Base-by-base conservation (phyloP, 2,888 invertebrate species). In the Oeneis ivallda region DNA sequence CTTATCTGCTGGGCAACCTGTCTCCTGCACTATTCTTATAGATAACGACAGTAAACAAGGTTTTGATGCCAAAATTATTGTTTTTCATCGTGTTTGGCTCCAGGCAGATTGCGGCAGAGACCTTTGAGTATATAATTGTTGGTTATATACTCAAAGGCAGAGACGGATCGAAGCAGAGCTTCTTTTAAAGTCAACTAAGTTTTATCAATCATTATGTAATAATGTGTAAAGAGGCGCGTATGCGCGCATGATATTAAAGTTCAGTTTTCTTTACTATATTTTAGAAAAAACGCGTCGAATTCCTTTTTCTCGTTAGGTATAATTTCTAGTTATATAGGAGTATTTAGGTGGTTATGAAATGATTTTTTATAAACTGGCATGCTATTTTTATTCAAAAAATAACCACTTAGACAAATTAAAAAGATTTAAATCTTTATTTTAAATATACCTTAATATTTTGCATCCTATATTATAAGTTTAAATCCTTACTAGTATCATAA, bases 1-100 rank as follows among this genome's bases (percentile, higher is more conserved):
- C 56, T 56, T 56, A 56, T 56, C 39, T 56, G 63, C 66, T 76
- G 79, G 80, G 80, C 87, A 89, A 91, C 89, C 89, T 91, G 90
- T 89, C 86, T 85, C 81, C 74, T 82, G 80, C 80, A 80, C 77
- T 77, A 75, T 76, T 74, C 73, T 68, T 70, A 64, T 69, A 67
- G 75, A 75, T 77, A 78, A 37, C 26, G 49, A 26, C 53, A 50
- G 19, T 59, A 41, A 65, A 69, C 66, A 67, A 69, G 69, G 61
- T 45, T 67, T 63, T 65, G 54, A 61, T 72, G 65, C 68, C 59
- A 61, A 68, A 68, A 62, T 41, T 15, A 47, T 47, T 47, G 47
- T 47, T 47, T 15, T 15, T 47, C 17, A 9, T 17, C 9, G 10
- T 45, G 41, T 41, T 13, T 13, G 15, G 8, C 45, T 6, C 45